phyloP scores from a whole-genome alignment of 1,140 invertebrate species.

The Riptortus pedestris region DNA sequence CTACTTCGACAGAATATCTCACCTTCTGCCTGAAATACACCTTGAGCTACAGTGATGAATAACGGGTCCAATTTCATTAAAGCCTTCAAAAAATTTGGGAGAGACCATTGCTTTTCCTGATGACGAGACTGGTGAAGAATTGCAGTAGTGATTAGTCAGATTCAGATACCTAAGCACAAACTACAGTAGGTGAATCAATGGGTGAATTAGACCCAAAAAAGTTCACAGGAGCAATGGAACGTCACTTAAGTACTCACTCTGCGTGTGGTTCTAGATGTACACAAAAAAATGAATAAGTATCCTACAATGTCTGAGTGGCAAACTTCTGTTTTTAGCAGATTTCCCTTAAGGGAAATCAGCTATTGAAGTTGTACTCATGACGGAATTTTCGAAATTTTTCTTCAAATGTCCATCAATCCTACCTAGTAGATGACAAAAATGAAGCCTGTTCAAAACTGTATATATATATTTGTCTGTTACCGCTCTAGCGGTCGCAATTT shows the following conservation, averaged over 20 bases:
- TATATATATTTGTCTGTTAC: no score
- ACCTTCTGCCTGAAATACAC: conserved; percentile 26
- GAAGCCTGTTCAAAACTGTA: no score
- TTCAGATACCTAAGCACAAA: background rate
- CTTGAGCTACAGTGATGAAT: conserved; percentile 28
- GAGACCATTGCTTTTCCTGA: background rate
- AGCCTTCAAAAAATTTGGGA: conserved; percentile 30
- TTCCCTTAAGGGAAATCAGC: no score
- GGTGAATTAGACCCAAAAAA: background rate
- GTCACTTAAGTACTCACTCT: background rate
- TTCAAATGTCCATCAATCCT: no score
- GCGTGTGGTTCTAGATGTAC: background rate
- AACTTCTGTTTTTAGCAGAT: no score
- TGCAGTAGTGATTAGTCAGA: no score
- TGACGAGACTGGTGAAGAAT: background rate
- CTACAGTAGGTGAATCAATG: background rate
- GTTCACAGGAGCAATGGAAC: background rate
- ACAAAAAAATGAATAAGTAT: background rate
- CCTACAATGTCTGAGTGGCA: background rate
- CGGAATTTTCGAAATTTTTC: no score
- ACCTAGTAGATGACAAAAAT: no score
- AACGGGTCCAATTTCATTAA: no score
- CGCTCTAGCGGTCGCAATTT: no score
- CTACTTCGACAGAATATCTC: conserved; percentile 27
- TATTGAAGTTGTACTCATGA: no score